Conservation (phyloP, 2,888 invertebrate genomes). For the Acronicta aceris region DNA sequence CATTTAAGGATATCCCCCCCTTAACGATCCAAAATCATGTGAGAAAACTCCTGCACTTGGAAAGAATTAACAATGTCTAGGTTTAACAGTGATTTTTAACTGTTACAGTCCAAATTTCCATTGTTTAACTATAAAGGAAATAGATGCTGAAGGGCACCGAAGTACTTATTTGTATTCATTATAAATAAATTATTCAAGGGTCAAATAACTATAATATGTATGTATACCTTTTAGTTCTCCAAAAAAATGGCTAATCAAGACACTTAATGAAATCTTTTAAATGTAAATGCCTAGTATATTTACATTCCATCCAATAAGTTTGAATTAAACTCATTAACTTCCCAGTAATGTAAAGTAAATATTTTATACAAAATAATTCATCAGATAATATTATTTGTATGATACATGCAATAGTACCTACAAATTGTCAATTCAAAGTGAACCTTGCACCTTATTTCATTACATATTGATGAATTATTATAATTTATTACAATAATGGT, state of each 20-base stretch:
- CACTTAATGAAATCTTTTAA: too few species aligned
- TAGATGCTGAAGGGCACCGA: not conserved
- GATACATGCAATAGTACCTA: too few species aligned
- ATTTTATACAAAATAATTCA: not conserved
- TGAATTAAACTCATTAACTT: too few species aligned
- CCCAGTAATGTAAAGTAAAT: too few species aligned
- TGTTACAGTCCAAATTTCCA: slow-evolving; percentile 1
- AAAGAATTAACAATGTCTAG: not conserved
- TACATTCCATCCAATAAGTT: too few species aligned
- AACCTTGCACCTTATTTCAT: not conserved
- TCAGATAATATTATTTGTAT: not conserved
- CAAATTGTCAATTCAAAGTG: not conserved
- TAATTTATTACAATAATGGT: slow-evolving; percentile 13
- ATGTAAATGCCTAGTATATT: too few species aligned
- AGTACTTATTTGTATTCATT: too few species aligned
- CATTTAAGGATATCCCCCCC: not conserved
- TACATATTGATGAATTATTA: slow-evolving; percentile 2
- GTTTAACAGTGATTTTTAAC: slow-evolving; percentile 23
- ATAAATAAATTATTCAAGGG: too few species aligned
- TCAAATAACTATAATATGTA: too few species aligned
- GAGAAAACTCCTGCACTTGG: not conserved
- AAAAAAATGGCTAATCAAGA: too few species aligned
- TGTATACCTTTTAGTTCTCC: too few species aligned
- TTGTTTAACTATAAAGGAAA: slow-evolving; percentile 8
- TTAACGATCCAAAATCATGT: too few species aligned